Conservation (phyloP, 1,140 invertebrate genomes). For the Leptinotarsa defecta region DNA sequence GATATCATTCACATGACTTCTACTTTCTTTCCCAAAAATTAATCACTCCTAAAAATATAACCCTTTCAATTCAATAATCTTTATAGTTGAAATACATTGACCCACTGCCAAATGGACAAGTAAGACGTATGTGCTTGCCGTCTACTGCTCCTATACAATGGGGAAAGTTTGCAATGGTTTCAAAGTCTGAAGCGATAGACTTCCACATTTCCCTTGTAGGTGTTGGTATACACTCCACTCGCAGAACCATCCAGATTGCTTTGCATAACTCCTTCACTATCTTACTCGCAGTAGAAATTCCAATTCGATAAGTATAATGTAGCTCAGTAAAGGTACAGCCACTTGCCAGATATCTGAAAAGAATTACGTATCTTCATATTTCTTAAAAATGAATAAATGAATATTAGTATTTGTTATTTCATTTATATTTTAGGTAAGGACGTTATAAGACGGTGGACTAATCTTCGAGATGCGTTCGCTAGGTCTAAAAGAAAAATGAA, state of each 20-base stretch:
- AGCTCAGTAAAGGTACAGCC: slow-evolving; percentile 24
- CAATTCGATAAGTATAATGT: slow-evolving; percentile 17
- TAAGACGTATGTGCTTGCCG: slow-evolving; percentile 54
- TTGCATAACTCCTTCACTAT: slow-evolving; percentile 29
- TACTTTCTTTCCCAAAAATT: too few species aligned
- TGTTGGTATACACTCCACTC: slow-evolving; percentile 20
- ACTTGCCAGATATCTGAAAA: slow-evolving; percentile 28
- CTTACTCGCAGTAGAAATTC: slow-evolving; percentile 25
- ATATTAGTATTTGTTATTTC: slow-evolving; percentile 17
- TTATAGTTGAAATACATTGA: slow-evolving; percentile 30
- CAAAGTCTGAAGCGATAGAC: slow-evolving; percentile 43
- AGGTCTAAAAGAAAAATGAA: slow-evolving; percentile 20
- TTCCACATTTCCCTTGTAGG: slow-evolving; percentile 45
- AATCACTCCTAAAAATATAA: too few species aligned
- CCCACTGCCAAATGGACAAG: slow-evolving; percentile 27
- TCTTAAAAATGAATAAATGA: slow-evolving; percentile 20
- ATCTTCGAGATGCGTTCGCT: slow-evolving; percentile 26
- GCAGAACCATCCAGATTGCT: slow-evolving; percentile 24
- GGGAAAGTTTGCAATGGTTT: slow-evolving; percentile 46
- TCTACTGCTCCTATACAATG: slow-evolving; percentile 56
- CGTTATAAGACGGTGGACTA: slow-evolving; percentile 17
- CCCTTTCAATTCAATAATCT: too few species aligned
- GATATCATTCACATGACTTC: too few species aligned
- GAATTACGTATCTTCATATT: slow-evolving; percentile 23
- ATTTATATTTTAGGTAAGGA: slow-evolving; percentile 17